phyloP scores from a whole-genome alignment of 1,140 invertebrate genomes.

The Trichonephila inaurata region DNA sequence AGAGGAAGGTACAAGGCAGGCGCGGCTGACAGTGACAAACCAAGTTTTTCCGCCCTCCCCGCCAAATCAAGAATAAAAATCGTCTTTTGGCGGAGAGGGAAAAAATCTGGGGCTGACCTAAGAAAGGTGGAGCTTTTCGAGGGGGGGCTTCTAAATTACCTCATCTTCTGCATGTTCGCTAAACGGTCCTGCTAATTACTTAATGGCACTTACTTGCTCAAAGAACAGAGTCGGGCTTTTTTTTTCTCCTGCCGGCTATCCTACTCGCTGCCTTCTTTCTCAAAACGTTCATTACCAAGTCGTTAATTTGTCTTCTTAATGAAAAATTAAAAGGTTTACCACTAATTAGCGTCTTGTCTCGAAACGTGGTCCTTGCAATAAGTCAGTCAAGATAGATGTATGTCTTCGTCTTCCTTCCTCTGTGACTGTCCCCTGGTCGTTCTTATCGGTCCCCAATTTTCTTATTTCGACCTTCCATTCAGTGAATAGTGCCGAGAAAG shows the following conservation, averaged over 20 bases:
- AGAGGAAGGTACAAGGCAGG: conserved; percentile 70
- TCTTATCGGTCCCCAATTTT: conserved; percentile 74
- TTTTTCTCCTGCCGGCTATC: conserved; percentile 43
- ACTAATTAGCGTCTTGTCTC: conserved; percentile 77
- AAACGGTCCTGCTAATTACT: conserved; percentile 77
- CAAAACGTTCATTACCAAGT: conserved; percentile 76
- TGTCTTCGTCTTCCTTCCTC: conserved; percentile 46
- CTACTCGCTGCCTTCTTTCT: conserved; percentile 65
- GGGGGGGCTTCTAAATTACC: conserved; percentile 77
- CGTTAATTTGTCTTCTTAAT: conserved; percentile 77
- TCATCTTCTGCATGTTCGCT: conserved; percentile 76
- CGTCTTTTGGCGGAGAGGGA: conserved; percentile 54
- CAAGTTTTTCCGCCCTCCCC: conserved; percentile 75
- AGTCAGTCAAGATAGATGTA: conserved; percentile 76
- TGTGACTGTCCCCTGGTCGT: conserved; percentile 68
- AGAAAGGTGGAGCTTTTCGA: conserved; percentile 76
- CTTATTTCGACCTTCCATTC: conserved; percentile 70
- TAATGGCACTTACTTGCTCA: conserved; percentile 77
- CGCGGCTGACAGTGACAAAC: conserved; percentile 76
- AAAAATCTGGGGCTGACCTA: conserved; percentile 75
- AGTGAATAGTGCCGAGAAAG: conserved; percentile 39
- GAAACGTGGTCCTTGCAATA: conserved; percentile 76
- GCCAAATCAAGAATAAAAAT: conserved; percentile 72
- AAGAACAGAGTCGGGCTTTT: conserved; percentile 71
- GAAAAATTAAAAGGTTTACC: conserved; percentile 77